These are phyloP conservation scores for Congeria kusceri DNA, from an alignment of 2,888 invertebrate species.

Conservation along the genomic window DNA sequence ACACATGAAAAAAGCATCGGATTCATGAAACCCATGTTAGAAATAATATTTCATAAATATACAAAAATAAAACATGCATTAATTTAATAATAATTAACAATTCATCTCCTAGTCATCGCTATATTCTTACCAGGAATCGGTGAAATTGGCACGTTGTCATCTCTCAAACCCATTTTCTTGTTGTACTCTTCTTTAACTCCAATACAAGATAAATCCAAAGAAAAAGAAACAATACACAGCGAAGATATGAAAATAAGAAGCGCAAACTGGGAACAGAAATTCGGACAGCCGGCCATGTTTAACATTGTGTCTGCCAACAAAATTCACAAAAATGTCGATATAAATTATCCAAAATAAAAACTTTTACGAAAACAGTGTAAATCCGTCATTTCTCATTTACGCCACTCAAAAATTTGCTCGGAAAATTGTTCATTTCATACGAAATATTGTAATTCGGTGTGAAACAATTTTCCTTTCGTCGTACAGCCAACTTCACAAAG, in stretches of 20 bases:
- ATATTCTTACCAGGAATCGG: slow-evolving; percentile 49
- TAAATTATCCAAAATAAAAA: slow-evolving; percentile 18
- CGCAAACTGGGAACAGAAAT: slow-evolving; percentile 14
- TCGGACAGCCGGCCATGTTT: slow-evolving; percentile 54
- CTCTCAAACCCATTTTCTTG: slow-evolving; percentile 45
- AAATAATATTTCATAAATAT: too few relatives aligned
- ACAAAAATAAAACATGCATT: too few relatives aligned
- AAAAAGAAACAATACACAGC: slow-evolving; percentile 28
- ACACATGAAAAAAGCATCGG: too few relatives aligned
- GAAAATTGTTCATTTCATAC: too few relatives aligned
- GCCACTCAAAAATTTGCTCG: slow-evolving; percentile 8
- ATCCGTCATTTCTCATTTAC: slow-evolving; percentile 25
- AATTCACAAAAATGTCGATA: slow-evolving; percentile 10
- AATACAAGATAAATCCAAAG: slow-evolving; percentile 60
- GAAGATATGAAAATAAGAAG: slow-evolving; percentile 31
- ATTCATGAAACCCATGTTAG: too few relatives aligned
- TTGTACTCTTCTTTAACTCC: slow-evolving; percentile 58
- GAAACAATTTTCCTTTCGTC: too few relatives aligned
- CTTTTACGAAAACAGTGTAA: slow-evolving; percentile 33
- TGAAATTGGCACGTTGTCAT: slow-evolving; percentile 51
- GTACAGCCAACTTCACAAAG: background rate
- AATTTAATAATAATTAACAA: too few relatives aligned
- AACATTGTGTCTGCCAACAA: slow-evolving; percentile 18
- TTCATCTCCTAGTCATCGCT: too few relatives aligned
- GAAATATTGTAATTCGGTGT: too few relatives aligned